Evolutionary conservation across 2,113 vertebrate species (phyloP).

Genomic region (Albula glossodonta): DNA sequence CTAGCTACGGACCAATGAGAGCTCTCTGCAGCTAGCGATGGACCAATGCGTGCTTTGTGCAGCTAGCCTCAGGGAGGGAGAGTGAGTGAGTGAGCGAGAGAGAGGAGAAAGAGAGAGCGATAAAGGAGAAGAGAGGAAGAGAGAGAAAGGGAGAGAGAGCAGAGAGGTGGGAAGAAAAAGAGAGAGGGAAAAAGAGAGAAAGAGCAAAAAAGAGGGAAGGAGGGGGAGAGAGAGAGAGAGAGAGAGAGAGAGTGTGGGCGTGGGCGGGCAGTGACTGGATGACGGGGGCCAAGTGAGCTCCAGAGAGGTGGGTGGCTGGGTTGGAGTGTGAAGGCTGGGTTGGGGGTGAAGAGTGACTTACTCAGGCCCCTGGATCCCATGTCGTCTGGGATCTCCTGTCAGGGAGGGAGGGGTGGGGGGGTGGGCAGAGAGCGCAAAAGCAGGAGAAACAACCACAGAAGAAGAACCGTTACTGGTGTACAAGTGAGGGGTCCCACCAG

Average conservation of each 20-base stretch:
- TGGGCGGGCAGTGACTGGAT: constrained; percentile 8
- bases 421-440: constrained; percentile 85
- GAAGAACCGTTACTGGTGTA: constrained; percentile 88
- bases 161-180: not conserved
- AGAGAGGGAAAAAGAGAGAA: not conserved
- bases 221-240: not conserved
- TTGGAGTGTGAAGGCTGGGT: constrained; percentile 33
- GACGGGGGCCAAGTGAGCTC: not conserved
- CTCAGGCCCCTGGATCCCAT: constrained; percentile 93
- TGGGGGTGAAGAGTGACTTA: constrained; percentile 75
- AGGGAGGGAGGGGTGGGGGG: constrained; percentile 72
- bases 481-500: constrained; percentile 65
- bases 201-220: not conserved
- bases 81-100: not conserved
- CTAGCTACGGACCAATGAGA: too few species aligned
- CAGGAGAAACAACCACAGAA: constrained; percentile 88
- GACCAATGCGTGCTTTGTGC: not conserved
- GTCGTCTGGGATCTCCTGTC: constrained; percentile 95
- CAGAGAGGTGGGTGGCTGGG: not conserved
- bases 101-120: not conserved
- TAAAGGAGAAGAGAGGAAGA: constrained; percentile 31
- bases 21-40: not conserved
- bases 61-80: not conserved
- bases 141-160: constrained; percentile 25
- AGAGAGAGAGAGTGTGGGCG: not conserved